Evolutionary conservation across 2,797 vertebrate species (phyloP), one percentile per base, ranked within the genome.

Genomic region (Eutrigla gurnardus): DNA sequence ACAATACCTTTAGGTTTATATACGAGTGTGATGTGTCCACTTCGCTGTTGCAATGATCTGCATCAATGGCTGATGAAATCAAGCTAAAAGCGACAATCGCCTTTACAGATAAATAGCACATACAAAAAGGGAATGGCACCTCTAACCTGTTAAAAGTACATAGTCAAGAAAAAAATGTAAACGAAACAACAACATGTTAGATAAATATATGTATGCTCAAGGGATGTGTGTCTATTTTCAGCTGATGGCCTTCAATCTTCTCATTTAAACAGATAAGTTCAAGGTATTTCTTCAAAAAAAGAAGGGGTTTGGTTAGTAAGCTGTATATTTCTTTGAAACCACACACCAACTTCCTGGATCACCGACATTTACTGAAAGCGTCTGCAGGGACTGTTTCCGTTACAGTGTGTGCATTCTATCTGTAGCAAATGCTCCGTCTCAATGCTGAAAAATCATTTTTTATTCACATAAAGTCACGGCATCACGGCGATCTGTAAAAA

Each of bases 321-420:
- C 17, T 37, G 32, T 17, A 4, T 33, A 15, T 67, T 70, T 87
- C 42, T 80, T 70, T 70, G 40, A 84, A 87, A 77, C 78, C 70
- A 70, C 67, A 73, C 39, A 61, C 5, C 3, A 5, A 77, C 77
- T 82, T 90, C 88, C 87, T 86, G 82, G 10, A 68, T 86, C 13
- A 25, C 18, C 49, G 45, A 75, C 78, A 78, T 84, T 77, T 80
- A 67, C 73, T 59, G 54, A 74, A 68, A 72, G 55, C 40, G 14
- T 40, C 11, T 49, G 36, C 47, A 78, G 39, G 36, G 43, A 64
- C 60, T 53, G 36, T 73, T 81, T 77, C 36, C 57, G 65, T 4
- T n/a, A 7, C 32, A 13, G 11, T 18, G 25, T 40, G 7, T 67
- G 43, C 33, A 43, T 12, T 37, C 15, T 53, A 25, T 40, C 18